Evolutionary conservation across 2,888 invertebrate genomes (phyloP), one percentile per base, ranked within the genome.

Genomic region (Leptarthrus brevirostris): DNA sequence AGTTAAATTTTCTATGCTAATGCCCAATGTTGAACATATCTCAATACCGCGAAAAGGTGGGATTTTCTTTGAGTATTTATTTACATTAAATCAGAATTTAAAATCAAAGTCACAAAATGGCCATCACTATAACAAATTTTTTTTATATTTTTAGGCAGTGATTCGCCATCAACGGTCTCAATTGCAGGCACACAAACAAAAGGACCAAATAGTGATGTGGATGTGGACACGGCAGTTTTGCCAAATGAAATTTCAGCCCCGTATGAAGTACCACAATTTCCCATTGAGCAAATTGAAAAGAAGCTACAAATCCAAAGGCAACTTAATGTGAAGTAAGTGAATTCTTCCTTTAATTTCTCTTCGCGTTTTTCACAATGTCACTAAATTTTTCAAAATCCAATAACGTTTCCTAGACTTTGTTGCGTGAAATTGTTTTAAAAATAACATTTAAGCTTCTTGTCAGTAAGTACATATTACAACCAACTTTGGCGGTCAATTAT

Each of bases 231-330:
- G 58, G 76, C 76, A 44, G 79, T 78, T 20, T 49, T 91, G 14
- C 90, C 93, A 73, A 95, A 96, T 82, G 95, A 96, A 85, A 91
- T 96, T 78, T 96, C 97, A 3, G 96, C 97, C 5, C 97, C 97
- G 0, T 98, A 97, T 83, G 98, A 98, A 86, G 94, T 98, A 47
- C 96, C 97, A 0, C 97, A 97, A 86, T 98, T 97, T 85, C 98
- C 98, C 49, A 98, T 98, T 81, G 98, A 98, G 83, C 95, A 96
- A 85, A 95, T 96, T 77, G 97, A 97, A 86, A 95, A 94, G 86
- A 96, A 96, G 83, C 88, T 95, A 44, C 92, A 93, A 71, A 92
- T 96, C 76, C 96, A 97, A 82, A 87, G 95, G 20, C 95, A 96
- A 82, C 88, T 97, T 4, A 93, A 93, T 82, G 92, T 92, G 81